phyloP scores from a whole-genome alignment of 2,888 invertebrate species.

The Oscheius onirici region DNA sequence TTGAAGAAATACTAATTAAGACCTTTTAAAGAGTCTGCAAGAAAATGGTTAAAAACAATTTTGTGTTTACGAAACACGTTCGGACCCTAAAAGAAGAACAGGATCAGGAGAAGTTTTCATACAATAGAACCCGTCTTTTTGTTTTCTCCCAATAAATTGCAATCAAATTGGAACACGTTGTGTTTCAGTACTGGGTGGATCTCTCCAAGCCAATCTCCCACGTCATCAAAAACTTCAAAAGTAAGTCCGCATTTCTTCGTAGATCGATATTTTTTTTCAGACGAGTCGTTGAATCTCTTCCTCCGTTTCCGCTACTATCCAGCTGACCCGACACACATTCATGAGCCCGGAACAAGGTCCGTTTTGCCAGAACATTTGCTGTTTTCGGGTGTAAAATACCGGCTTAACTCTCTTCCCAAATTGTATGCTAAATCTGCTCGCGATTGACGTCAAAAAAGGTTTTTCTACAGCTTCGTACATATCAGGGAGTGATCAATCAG shows the following conservation, averaged over 20 bases:
- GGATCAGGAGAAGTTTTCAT: too few species aligned
- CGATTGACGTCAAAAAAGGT: background rate
- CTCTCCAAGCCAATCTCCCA: constrained; percentile 81
- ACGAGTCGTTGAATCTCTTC: constrained; percentile 81
- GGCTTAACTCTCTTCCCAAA: background rate
- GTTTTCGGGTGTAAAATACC: background rate
- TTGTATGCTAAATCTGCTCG: background rate
- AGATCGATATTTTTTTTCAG: constrained; percentile 36
- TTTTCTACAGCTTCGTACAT: background rate
- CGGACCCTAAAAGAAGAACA: too few species aligned
- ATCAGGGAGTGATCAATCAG: background rate
- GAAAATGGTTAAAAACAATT: too few species aligned
- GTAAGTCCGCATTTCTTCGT: constrained; percentile 74
- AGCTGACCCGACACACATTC: constrained; percentile 88
- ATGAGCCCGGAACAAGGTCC: constrained; percentile 88
- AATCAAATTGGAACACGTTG: background rate
- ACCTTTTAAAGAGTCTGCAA: too few species aligned
- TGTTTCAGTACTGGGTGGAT: constrained; percentile 90
- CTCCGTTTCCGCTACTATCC: constrained; percentile 98
- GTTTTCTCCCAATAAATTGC: background rate
- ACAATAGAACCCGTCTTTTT: background rate
- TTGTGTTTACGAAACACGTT: too few species aligned
- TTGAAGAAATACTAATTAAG: too few species aligned
- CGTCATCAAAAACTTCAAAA: constrained; percentile 88
- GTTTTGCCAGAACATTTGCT: background rate